These are phyloP conservation scores for Mamestra configurata DNA, from an alignment of 1,140 invertebrate species.

Conservation along the genomic window DNA sequence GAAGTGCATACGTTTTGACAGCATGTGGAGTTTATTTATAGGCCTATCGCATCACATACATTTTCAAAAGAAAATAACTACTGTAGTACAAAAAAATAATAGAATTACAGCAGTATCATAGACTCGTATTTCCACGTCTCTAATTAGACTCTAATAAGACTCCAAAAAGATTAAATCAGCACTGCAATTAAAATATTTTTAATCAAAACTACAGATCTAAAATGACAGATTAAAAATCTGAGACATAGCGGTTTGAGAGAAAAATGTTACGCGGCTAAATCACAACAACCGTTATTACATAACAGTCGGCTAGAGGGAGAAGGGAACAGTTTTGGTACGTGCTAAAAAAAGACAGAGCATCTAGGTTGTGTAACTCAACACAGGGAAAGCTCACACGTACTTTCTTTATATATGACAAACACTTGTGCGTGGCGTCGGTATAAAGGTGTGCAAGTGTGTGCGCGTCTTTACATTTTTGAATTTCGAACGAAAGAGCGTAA, in stretches of 20 bases:
- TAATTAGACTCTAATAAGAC: conserved; percentile 44
- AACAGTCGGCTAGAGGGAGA: conserved; percentile 79
- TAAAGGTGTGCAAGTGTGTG: conserved; percentile 70
- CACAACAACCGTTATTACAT: conserved; percentile 86
- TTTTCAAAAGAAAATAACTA: conserved; percentile 22
- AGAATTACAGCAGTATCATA: background rate
- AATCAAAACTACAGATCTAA: conserved; percentile 60
- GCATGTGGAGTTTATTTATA: conserved; percentile 65
- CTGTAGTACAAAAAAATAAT: background rate
- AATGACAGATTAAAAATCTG: conserved; percentile 68
- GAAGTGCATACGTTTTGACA: conserved; percentile 78
- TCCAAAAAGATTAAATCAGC: conserved; percentile 7
- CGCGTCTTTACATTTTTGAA: conserved; percentile 74
- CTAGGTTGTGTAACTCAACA: conserved; percentile 84
- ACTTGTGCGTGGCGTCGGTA: conserved; percentile 68
- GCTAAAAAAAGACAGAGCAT: conserved; percentile 69
- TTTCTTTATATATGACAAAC: conserved; percentile 81
- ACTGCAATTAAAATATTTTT: conserved; percentile 58
- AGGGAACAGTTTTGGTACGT: conserved; percentile 51
- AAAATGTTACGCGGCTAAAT: conserved; percentile 85
- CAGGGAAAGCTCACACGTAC: conserved; percentile 85
- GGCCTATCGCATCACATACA: conserved; percentile 34
- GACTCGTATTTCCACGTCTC: background rate
- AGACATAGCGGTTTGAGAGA: conserved; percentile 72
- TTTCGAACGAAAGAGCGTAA: conserved; percentile 76